Base-by-base conservation (phyloP, 2,113 vertebrate genomes). In the Lontra canadensis region DNA sequence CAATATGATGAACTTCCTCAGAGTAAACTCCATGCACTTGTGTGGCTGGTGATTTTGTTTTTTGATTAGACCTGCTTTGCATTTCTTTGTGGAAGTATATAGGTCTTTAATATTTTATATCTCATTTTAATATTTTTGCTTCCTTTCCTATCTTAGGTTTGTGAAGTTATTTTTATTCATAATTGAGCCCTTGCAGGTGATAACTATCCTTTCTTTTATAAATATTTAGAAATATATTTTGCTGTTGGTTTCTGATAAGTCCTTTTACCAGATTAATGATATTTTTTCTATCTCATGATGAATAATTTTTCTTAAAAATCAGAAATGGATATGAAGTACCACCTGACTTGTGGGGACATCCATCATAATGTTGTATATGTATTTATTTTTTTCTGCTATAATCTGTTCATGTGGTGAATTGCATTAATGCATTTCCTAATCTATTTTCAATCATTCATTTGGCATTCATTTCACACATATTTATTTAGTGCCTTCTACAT, bases 391-490 rank as follows among this genome's bases (percentile, higher is more conserved):
- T 90, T 78, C 87, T 94, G 11, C 76, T 84, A 94, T 93, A 96
- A 90, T 91, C 42, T 1, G 0, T 85, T 90, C 96, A 85, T 79
- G 85, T 96, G 90, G 85, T 88, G 93, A 93, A 96, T 93, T 82
- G 69, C 88, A 96, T 97, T 96, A 94, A 84, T 81, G 47, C 59
- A 78, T 94, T 95, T 97, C 71, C 81, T 96, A 95, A 93, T 90
- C 80, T 95, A 52, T 96, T 94, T 97, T 90, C 88, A 92, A 88
- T 96, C 88, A 94, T 90, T 94, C 84, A 86, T 61, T 97, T 98
- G 81, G 84, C 93, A 97, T 97, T 98, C 96, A 97, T 79, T 96
- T 96, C 95, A 97, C 94, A 94, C 88, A 57, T 90, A 97, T 95
- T 97, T 97, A 90, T 96, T 96, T 96, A 96, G 83, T 90, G 61